Conservation (phyloP, 2,888 invertebrate genomes). For the Clitarchus hookeri region DNA sequence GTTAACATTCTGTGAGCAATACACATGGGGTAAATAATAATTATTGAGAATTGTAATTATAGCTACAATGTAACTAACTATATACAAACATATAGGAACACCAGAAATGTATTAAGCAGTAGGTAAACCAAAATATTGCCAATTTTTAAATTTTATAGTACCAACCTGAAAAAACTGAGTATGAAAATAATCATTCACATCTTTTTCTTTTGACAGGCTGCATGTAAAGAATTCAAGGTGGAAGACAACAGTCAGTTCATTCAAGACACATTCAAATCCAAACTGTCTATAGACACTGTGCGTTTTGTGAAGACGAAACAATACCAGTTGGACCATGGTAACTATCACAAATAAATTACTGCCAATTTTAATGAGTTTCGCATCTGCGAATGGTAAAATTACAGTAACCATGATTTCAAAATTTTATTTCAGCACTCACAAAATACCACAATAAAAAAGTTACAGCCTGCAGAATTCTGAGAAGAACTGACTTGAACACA, state of each 20-base stretch:
- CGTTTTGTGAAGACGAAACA: constrained; percentile 66
- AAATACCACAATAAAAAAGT: constrained; percentile 75
- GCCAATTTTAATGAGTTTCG: neutral
- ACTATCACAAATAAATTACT: constrained; percentile 45
- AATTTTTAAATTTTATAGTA: too few relatives aligned
- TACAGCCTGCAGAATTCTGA: constrained; percentile 56
- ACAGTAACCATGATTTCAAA: neutral
- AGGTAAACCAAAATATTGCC: too few relatives aligned
- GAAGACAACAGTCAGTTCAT: constrained; percentile 86
- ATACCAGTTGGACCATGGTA: constrained; percentile 50
- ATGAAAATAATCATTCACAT: neutral
- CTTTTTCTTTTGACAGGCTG: constrained; percentile 62
- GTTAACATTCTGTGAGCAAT: too few relatives aligned
- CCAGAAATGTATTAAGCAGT: too few relatives aligned
- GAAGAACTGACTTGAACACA: constrained; percentile 57
- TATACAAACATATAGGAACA: too few relatives aligned
- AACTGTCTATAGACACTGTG: constrained; percentile 77
- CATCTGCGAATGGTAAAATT: neutral
- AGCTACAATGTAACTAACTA: too few relatives aligned
- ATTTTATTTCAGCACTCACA: constrained; percentile 58
- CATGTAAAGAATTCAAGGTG: constrained; percentile 92
- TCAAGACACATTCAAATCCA: constrained; percentile 77
- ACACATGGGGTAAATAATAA: too few relatives aligned
- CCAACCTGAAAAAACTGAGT: too few relatives aligned
- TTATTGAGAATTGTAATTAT: too few relatives aligned